Base-by-base conservation (phyloP, 2,888 invertebrate species). In the Stenchaetothrips biformis region DNA sequence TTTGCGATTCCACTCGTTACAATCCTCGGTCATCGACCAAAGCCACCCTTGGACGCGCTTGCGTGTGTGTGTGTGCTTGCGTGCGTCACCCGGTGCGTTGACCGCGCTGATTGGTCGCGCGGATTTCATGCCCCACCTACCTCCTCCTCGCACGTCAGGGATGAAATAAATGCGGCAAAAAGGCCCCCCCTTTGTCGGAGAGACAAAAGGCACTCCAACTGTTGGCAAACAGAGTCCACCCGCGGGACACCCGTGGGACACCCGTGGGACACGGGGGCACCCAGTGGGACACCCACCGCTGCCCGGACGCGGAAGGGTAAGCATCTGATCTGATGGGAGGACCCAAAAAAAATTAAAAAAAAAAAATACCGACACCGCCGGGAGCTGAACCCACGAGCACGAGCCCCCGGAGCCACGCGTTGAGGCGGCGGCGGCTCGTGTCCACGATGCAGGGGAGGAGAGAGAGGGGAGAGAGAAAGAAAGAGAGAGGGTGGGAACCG, bases 91-190 rank as follows among this genome's bases (percentile, higher is more conserved):
- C 21, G 21, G 67, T 74, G 25, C 67, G 25, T 25, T 25, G 67
- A 74, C 67, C 67, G 67, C 67, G 25, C 25, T 25, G 67, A 74
- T 74, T 74, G 9, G 67, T 74, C 67, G 67, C 67, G 67, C 67
- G 67, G 11, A 25, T 74, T 74, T 74, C 67, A 74, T 8, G 67
- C 21, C 21, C 53, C 16, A 4, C 25, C 3, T n/a, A 16, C 4
- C 67, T 11, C 67, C 21, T 25, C 4, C 21, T 25, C 21, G 21
- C 67, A 0, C 25, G 53, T 13, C 53, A 4, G 53, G 53, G 37
- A 37, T 13, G 25, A 74, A 74, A 74, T 25, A 74, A 74, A 21
- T 74, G 7, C 67, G 67, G 67, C 25, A 74, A 3, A 74, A 21
- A 74, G 25, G 21, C 25, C 7, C 9, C 21, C 67, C 67, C 67